Conservation (phyloP, 2,113 vertebrate genomes). For the Helogale parvula region DNA sequence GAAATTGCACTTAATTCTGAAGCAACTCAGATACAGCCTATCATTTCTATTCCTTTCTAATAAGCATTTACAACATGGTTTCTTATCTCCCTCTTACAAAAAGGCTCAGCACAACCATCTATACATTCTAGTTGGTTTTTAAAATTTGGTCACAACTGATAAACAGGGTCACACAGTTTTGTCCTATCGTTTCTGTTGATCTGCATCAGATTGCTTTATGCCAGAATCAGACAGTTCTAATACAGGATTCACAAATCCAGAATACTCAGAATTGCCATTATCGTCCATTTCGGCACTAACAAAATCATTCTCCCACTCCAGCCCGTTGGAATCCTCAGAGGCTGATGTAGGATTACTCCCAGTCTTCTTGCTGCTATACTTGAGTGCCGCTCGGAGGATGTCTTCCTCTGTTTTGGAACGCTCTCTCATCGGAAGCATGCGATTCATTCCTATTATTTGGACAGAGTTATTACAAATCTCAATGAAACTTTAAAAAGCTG, state of each 20-base stretch:
- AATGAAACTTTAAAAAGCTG: not conserved
- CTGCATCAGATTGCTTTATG: constrained; percentile 67
- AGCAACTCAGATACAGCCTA: constrained; percentile 59
- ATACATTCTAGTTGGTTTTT: constrained; percentile 65
- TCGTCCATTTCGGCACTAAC: constrained; percentile 93
- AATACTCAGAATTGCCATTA: constrained; percentile 91
- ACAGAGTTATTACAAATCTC: not conserved
- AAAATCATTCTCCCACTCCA: constrained; percentile 99
- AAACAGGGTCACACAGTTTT: not conserved
- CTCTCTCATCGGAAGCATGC: constrained; percentile 92
- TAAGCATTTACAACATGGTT: not conserved
- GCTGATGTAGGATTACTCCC: constrained; percentile 92
- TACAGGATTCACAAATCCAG: constrained; percentile 96
- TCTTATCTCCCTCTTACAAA: constrained; percentile 26
- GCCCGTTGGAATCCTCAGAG: constrained; percentile 94
- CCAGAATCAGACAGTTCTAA: constrained; percentile 89
- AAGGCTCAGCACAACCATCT: constrained; percentile 42
- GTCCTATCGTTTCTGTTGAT: constrained; percentile 90
- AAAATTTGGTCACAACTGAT: constrained; percentile 62
- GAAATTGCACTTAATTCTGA: constrained; percentile 89
- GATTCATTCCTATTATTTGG: constrained; percentile 91
- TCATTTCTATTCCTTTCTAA: constrained; percentile 39
- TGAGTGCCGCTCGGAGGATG: constrained; percentile 94
- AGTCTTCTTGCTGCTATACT: constrained; percentile 83
- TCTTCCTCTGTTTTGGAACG: constrained; percentile 97